Base-by-base conservation (phyloP, 1,140 invertebrate genomes). In the Drosophila nikananu region DNA sequence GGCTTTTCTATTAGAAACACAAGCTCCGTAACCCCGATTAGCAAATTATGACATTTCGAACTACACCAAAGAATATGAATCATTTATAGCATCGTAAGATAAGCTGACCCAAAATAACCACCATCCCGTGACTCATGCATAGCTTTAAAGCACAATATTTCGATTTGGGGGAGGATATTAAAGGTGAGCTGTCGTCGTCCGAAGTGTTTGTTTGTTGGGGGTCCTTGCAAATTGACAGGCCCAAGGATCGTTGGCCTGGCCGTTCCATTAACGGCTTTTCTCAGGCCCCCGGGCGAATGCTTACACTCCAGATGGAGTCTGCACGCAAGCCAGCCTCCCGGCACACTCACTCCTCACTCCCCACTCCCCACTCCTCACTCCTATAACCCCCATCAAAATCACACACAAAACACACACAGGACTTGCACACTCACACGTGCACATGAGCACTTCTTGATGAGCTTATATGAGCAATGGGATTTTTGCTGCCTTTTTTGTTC, bases 401-500 rank as follows among this genome's bases (percentile, higher is more conserved):
- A 46, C 65, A 59, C 63, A 68, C 66, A 62, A 39, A 27, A 42
- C 30, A 55, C 39, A 32, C 35, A 42, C 25, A 49, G 52, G 32
- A 37, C 51, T 35, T 1, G 21, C 39, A 48, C 49, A 52, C 58
- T 5, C 51, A 42, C 68, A 61, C 70, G 66, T 61, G 46, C 46
- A 75, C 57, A 74, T 55, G 68, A 74, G 59, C 70, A 63, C 70
- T 46, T 48, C 61, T 78, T 86, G 80, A 84, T 70, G 63, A 80
- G 77, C 75, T 86, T 78, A 62, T 78, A 73, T 60, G 59, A 79
- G 67, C 67, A 79, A 63, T 79, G 75, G 75, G 75, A 77, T 71
- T 71, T 70, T 57, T 55, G 48, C 63, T 68, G 23, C 39, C 66
- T 48, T 79, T 71, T 83, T 73, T 83, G 72, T 84, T 71, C 68